Percentiles rank a stretch among this genome's conserved stretches.
phyloP scores from a whole-genome alignment of 2,113 vertebrate species.

The Microcebus ravelobensis region DNA sequence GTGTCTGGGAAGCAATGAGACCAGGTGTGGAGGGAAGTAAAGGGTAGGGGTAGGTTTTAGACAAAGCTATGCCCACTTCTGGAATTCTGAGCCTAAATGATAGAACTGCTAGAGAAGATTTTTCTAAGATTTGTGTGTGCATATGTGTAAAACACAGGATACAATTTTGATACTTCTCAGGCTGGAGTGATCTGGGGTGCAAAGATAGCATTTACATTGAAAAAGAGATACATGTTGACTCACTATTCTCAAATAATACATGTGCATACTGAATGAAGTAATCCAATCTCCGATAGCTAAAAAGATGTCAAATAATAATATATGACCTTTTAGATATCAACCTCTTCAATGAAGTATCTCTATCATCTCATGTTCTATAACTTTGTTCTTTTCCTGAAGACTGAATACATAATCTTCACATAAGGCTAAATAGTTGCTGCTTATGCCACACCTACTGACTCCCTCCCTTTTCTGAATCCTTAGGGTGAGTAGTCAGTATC shows the following conservation, averaged over 20 bases:
- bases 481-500: neutral
- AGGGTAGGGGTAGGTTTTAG: neutral
- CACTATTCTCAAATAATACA: neutral
- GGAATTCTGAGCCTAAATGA: neutral
- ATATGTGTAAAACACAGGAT: neutral
- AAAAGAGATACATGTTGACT: neutral
- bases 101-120: neutral
- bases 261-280: neutral
- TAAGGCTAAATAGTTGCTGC: neutral
- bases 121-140: neutral
- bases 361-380: neutral
- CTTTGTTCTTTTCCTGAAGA: neutral
- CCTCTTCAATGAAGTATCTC: neutral
- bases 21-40: neutral
- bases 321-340: neutral
- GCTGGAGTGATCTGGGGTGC: neutral
- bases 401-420: neutral
- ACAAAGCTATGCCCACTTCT: neutral
- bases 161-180: neutral
- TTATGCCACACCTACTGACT: neutral
- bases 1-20: neutral
- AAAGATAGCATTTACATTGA: neutral
- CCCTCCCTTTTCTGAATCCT: neutral
- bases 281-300: neutral
- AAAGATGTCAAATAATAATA: neutral